Evolutionary conservation across 2,113 vertebrate species (phyloP).

Genomic region (Eleginops maclovinus): DNA sequence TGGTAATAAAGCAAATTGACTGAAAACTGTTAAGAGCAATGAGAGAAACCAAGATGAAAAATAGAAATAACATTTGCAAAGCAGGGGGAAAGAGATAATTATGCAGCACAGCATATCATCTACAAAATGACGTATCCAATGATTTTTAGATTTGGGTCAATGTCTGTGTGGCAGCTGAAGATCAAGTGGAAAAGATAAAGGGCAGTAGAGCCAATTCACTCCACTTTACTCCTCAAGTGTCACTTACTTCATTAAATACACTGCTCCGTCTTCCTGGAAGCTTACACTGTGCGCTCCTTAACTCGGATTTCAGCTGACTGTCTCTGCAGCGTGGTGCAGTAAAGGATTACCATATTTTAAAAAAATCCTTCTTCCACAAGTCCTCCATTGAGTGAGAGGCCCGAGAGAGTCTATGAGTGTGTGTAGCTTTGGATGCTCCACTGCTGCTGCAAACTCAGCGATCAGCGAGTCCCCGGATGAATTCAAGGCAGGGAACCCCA

Average conservation of each 20-base stretch:
- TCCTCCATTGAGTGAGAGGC: conserved; percentile 51
- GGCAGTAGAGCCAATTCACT: conserved; percentile 48
- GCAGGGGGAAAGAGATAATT: too few species aligned
- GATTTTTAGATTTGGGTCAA: conserved; percentile 41
- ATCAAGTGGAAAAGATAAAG: conserved; percentile 27
- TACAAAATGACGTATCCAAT: conserved; percentile 10
- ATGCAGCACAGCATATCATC: conserved; percentile 1
- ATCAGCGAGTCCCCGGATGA: conserved; percentile 39
- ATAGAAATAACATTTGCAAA: background rate
- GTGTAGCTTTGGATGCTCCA: conserved; percentile 46
- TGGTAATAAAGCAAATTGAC: background rate
- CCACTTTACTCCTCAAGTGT: conserved; percentile 71
- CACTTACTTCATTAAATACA: conserved; percentile 74
- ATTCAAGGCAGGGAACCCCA: conserved; percentile 44
- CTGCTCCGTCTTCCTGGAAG: conserved; percentile 47
- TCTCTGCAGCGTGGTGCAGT: conserved; percentile 61
- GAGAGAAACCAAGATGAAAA: background rate
- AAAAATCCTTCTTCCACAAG: conserved; percentile 63
- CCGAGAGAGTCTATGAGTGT: conserved; percentile 39
- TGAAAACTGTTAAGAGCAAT: conserved; percentile 1
- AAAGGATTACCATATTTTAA: conserved; percentile 82
- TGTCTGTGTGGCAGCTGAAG: conserved; percentile 34
- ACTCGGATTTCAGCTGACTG: conserved; percentile 69
- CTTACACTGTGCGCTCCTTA: conserved; percentile 72
- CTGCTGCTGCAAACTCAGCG: conserved; percentile 42